These are phyloP conservation scores for Spermophilus dauricus DNA, from an alignment of 2,113 vertebrate genomes.

Conservation along the genomic window DNA sequence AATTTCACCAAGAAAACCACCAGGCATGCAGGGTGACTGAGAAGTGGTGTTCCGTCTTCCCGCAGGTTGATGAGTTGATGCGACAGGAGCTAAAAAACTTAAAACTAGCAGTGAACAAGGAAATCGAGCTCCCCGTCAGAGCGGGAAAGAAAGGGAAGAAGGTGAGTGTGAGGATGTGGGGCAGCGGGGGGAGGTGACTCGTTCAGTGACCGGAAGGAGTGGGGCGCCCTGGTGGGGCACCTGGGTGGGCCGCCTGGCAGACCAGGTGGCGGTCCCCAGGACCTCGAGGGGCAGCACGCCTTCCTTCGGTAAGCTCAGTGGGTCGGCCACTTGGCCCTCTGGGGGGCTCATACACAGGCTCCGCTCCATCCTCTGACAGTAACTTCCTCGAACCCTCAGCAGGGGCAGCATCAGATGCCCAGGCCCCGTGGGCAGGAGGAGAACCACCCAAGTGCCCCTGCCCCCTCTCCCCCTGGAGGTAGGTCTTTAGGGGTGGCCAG, in stretches of 20 bases:
- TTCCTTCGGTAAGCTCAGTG: background rate
- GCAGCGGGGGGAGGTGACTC: accelerated
- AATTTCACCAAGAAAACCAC: background rate
- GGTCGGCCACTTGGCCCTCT: background rate
- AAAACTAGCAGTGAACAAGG: slow-evolving; percentile 89
- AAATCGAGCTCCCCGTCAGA: slow-evolving; percentile 70
- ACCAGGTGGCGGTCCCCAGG: accelerated
- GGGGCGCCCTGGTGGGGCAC: accelerated
- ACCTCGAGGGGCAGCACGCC: accelerated
- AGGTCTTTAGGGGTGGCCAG: background rate
- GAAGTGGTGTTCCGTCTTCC: slow-evolving; percentile 15
- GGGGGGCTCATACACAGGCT: background rate
- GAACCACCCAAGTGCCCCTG: accelerated
- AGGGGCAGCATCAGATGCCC: accelerated
- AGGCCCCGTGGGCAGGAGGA: background rate
- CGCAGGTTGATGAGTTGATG: slow-evolving; percentile 93
- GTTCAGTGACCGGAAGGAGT: accelerated
- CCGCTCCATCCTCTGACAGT: too few species aligned
- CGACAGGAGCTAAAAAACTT: slow-evolving; percentile 90
- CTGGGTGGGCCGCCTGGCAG: accelerated
- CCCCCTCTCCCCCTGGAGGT: background rate
- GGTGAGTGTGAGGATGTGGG: background rate
- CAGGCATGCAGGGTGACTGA: background rate
- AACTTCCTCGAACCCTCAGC: accelerated
- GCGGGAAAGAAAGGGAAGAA: slow-evolving; percentile 81